Base-by-base conservation (phyloP, 92 coral and sea anemone genomes). In the Paragorgia papillata region DNA sequence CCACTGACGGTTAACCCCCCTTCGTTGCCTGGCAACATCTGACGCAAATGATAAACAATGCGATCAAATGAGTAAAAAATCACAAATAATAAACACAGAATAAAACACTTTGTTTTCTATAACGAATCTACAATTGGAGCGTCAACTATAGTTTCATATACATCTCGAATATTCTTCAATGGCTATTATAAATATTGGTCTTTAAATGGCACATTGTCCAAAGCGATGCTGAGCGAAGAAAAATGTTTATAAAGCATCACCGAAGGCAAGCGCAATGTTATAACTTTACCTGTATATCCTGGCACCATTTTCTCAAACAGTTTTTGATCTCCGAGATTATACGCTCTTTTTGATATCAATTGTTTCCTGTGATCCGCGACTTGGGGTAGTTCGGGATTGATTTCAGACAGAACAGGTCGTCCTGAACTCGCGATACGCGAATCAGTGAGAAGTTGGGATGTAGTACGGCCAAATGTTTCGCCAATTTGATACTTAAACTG, bases 401-500 rank as follows among this genome's bases (percentile, higher is more conserved):
- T 89, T 15, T 85, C 86, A 9, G 97, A 87, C 13, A 93, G 69
- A 17, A 93, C 91, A 3, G 94, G 94, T 31, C 68, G 84, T 0
- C 92, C 97, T 6, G 97, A 93, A 53, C 95, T 86, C 0, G 97
- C 97, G 18, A 93, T 96, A 9, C 80, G 67, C 0, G 90, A 76
- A 51, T 83, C 86, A 9, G 97, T 93, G 15, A 93, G 76, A 27
- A 93, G 86, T 39, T 86, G 85, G 10, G 93, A 88, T 0, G 97
- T 93, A 1, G 97, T 93, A 21, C 90, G 76, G 2, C 97, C 97
- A 60, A 93, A 93, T 0, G 97, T 93, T 41, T 93, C 97, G 27
- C 97, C 97, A 40, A 93, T 93, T 83, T 93, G 93, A 68, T 93
- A 93, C 75, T 93, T 93, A 62, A 93, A 93, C 33, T 93, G 97